phyloP scores from a whole-genome alignment of 2,888 invertebrate species.

The Perithous albicinctus region DNA sequence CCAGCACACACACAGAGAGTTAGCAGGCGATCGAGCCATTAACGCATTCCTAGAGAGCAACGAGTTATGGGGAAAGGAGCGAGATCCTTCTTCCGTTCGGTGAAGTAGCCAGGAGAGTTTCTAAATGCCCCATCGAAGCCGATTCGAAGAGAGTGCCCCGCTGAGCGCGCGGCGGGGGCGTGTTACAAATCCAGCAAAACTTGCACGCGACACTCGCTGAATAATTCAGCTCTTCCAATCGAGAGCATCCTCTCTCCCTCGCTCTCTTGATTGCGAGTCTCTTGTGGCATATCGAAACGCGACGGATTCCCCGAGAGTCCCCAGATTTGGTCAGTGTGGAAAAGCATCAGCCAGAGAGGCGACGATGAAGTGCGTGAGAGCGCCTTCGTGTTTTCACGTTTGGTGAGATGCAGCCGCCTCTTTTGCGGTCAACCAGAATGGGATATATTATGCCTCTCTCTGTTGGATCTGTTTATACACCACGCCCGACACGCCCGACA shows the following conservation, averaged over 20 bases:
- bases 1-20: too few species aligned
- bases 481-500: constrained; percentile 82
- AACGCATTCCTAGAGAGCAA: constrained; percentile 69
- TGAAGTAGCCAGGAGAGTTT: constrained; percentile 37
- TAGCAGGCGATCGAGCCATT: constrained; percentile 66
- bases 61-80: constrained; percentile 62
- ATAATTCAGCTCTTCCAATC: constrained; percentile 80
- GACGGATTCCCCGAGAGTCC: constrained; percentile 12
- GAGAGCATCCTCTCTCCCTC: constrained; percentile 1
- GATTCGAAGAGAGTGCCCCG: not conserved
- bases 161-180: constrained; percentile 72
- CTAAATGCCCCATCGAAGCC: constrained; percentile 33
- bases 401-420: constrained; percentile 29
- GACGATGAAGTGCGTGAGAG: constrained; percentile 36
- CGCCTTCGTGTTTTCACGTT: constrained; percentile 22
- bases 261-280: constrained; percentile 56
- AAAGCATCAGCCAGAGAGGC: not conserved
- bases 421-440: constrained; percentile 31
- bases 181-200: constrained; percentile 83
- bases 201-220: constrained; percentile 82
- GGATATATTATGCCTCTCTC: constrained; percentile 32
- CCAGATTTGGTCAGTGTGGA: constrained; percentile 1
- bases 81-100: constrained; percentile 55
- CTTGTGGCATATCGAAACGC: constrained; percentile 24
- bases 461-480: constrained; percentile 83